Evolutionary conservation across 2,113 vertebrate species (phyloP).

Genomic region (Potamarius usumacintae): DNA sequence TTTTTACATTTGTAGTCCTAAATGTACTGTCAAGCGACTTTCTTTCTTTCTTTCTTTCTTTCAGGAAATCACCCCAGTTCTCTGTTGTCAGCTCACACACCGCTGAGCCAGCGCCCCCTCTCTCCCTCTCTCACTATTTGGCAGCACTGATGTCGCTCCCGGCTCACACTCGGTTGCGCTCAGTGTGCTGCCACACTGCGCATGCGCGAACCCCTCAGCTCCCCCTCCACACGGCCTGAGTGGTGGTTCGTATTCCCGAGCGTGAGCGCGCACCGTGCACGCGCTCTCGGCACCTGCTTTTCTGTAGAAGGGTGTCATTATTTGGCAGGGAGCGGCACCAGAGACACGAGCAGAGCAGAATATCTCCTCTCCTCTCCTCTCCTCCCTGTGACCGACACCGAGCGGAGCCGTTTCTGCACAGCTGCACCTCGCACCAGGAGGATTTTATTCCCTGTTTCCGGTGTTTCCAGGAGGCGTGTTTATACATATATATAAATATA

Average conservation of each 20-base stretch:
- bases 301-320: conserved; percentile 61
- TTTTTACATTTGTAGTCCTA: too few species aligned
- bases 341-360: conserved; percentile 6
- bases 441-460: neutral
- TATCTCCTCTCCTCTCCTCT: neutral
- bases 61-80: neutral
- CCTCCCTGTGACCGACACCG: too few species aligned
- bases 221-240: conserved; percentile 21
- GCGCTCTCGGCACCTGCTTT: conserved; percentile 73
- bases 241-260: neutral
- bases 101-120: neutral
- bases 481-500: neutral
- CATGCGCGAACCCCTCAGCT: conserved; percentile 62
- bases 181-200: conserved; percentile 50
- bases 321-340: conserved; percentile 70
- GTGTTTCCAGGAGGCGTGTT: neutral
- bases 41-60: too few species aligned
- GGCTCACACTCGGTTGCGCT: conserved; percentile 51
- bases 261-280: conserved; percentile 49
- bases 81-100: neutral
- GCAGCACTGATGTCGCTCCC: conserved; percentile 47
- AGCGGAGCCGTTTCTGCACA: too few species aligned
- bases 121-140: conserved; percentile 39
- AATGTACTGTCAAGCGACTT: too few species aligned
- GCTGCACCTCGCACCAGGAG: conserved; percentile 28